phyloP scores from a whole-genome alignment of 2,888 invertebrate genomes.

The Orchesellides sinensis region DNA sequence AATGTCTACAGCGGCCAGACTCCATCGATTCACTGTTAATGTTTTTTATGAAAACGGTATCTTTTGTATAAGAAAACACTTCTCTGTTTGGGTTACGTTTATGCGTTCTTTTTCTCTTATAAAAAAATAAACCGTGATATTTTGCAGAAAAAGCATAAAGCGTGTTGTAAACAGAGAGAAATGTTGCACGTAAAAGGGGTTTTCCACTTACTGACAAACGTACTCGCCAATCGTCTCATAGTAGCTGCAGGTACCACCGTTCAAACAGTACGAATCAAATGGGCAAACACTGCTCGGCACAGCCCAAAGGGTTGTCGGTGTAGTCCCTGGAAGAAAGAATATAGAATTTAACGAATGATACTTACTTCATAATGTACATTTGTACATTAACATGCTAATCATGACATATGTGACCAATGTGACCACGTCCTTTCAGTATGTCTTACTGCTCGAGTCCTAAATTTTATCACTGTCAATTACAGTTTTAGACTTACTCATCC shows the following conservation, averaged over 20 bases:
- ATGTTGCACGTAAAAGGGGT: slow-evolving; percentile 28
- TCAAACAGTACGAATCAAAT: slow-evolving; percentile 86
- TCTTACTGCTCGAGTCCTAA: too few relatives aligned
- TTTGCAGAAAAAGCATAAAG: not conserved
- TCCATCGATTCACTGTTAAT: not conserved
- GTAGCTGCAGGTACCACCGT: slow-evolving; percentile 91
- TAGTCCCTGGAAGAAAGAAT: slow-evolving; percentile 69
- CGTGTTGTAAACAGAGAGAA: not conserved
- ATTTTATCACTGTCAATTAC: too few relatives aligned
- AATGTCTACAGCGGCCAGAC: too few relatives aligned
- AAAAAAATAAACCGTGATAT: not conserved
- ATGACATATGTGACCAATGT: too few relatives aligned
- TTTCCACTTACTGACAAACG: slow-evolving; percentile 88
- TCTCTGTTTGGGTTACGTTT: too few relatives aligned
- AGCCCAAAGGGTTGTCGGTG: slow-evolving; percentile 80
- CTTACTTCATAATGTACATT: too few relatives aligned
- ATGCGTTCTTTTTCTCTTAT: too few relatives aligned
- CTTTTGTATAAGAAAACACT: not conserved
- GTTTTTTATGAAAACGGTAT: slow-evolving; percentile 30
- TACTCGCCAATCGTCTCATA: slow-evolving; percentile 87
- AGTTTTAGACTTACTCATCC: too few relatives aligned
- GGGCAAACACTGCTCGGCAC: slow-evolving; percentile 83
- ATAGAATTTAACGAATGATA: too few relatives aligned
- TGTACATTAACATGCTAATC: too few relatives aligned
- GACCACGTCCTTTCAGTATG: too few relatives aligned